Percentiles rank a stretch among this genome's conserved stretches.
Conservation (phyloP, 2,113 vertebrate species). For the Callipepla californica region DNA sequence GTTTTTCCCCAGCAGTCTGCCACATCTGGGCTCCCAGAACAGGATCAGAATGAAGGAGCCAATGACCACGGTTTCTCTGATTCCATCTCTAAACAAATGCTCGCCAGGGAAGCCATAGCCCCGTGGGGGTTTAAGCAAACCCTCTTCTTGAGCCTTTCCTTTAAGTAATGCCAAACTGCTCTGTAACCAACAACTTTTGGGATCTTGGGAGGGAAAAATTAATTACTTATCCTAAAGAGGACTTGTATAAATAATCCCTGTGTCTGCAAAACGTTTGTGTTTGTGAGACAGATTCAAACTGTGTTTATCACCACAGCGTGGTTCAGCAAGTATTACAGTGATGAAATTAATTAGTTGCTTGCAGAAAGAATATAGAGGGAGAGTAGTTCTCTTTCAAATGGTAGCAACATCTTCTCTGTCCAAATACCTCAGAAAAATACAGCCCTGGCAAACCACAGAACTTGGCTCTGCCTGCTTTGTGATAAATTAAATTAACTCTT, state of each 20-base stretch:
- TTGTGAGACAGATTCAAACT: neutral
- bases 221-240: neutral
- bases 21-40: neutral
- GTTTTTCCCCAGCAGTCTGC: neutral
- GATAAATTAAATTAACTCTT: neutral
- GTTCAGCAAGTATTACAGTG: slow-evolving; percentile 24
- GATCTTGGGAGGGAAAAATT: neutral
- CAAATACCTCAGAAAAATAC: neutral
- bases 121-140: neutral
- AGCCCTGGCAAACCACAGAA: neutral
- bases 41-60: neutral
- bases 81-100: neutral
- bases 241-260: neutral
- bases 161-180: neutral
- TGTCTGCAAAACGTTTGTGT: neutral
- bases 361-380: slow-evolving; percentile 3
- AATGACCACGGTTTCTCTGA: neutral
- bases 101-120: neutral
- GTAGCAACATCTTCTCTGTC: slow-evolving; percentile 36
- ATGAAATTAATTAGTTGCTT: slow-evolving; percentile 27
- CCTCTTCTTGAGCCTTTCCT: neutral
- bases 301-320: neutral
- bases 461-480: neutral
- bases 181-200: neutral
- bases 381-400: neutral